phyloP scores from a whole-genome alignment of 2,113 vertebrate species.

The Centrocercus urophasianus region DNA sequence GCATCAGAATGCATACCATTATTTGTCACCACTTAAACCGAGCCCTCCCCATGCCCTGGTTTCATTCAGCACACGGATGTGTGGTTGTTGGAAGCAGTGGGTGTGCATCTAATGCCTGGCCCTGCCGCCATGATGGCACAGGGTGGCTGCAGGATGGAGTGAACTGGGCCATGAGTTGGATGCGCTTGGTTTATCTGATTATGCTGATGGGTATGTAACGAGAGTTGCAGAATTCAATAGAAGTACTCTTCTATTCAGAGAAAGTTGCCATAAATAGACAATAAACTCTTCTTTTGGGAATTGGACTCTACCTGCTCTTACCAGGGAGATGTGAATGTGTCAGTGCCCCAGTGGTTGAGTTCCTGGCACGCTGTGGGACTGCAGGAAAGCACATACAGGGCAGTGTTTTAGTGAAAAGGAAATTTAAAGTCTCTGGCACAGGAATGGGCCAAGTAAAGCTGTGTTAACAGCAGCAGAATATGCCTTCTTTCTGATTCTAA shows the following conservation, averaged over 20 bases:
- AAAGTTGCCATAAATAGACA: not conserved
- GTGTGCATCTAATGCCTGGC: no score
- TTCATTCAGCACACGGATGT: no score
- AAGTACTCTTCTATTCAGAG: not conserved
- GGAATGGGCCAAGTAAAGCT: not conserved
- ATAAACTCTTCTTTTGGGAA: not conserved
- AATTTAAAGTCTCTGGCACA: not conserved
- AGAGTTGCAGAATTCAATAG: not conserved
- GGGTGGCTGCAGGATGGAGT: no score
- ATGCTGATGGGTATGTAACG: conserved; percentile 7
- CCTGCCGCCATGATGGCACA: no score
- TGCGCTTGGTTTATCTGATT: not conserved
- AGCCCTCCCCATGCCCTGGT: no score
- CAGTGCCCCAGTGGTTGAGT: not conserved
- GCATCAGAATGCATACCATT: no score
- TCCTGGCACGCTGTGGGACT: not conserved
- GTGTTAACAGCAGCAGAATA: not conserved
- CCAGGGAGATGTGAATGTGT: not conserved
- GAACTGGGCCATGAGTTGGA: no score
- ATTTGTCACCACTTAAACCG: no score
- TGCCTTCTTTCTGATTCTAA: conserved; percentile 40
- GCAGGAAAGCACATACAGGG: not conserved
- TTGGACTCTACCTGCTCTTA: not conserved
- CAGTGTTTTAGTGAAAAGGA: not conserved
- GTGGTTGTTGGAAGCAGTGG: no score